Evolutionary conservation across 2,113 vertebrate species (phyloP).

Genomic region (western clawed frog (Xenopus tropicalis)): UCB_Xtro_10.0 CM004448.2:13422001-13422500

Average conservation of each 20-base stretch:
- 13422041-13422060: constrained; percentile 54
- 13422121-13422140: constrained; percentile 44
- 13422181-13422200: constrained; percentile 91
- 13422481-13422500: no score
- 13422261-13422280: constrained; percentile 79
- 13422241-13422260: constrained; percentile 97
- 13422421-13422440: no score
- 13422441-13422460: no score
- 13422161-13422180: constrained; percentile 64
- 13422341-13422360: no score
- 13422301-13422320: no score
- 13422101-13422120: constrained; percentile 63
- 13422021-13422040: constrained; percentile 53
- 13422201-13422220: constrained; percentile 97
- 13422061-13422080: constrained; percentile 57
- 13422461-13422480: no score
- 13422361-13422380: no score
- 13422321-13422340: no score
- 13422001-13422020: constrained; percentile 56
- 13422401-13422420: no score
- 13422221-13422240: constrained; percentile 94
- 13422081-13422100: constrained; percentile 61
- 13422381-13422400: no score
- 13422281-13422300: no score
- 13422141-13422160: constrained; percentile 48